Base-by-base conservation (phyloP, 2,113 vertebrate genomes). In the Furnarius figulus region DNA sequence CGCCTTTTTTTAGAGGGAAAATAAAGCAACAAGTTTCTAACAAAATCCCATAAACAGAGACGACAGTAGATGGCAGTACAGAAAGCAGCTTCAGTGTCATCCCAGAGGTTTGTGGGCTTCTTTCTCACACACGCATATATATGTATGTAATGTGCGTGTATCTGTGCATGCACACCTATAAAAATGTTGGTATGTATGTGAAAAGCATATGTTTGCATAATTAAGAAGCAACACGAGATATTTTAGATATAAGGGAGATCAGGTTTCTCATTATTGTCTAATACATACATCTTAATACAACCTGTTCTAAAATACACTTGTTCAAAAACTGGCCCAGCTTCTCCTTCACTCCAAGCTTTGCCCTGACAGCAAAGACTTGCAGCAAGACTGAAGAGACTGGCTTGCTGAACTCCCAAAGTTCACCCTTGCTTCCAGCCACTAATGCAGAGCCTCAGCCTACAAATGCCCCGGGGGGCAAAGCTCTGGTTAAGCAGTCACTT, bases 51-150 rank as follows among this genome's bases (percentile, higher is more conserved):
- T n/a, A 63, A 84, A 13, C 53, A 49, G 42, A 84, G 12, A 53
- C 3, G 53, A 86, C 94, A 65, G 94, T 42, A 78, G 95, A 62
- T 78, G 93, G 92, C 96, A 93, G 88, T 28, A 63, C 21, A 82
- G 88, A 58, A 95, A 77, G 76, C 77, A 39, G 44, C 42, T 63
- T 65, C 52, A 7, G 16, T 8, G 4, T 6, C 77, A 19, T 12
- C 39, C 15, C 55, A 56, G 19, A 17, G 25, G 28, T 33, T 50
- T 37, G 10, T 27, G 35, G 63, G n/a, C 40, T 49, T 20, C 30
- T 65, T 53, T 44, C 30, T 16, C 24, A 5, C 19, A 59, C 14
- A 5, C 18, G n/a, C 23, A 21, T 4, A 15, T 3, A 0, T 2
- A 1, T 14, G 22, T 8, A 0, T 21, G 3, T n/a, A 4, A 2